These are phyloP conservation scores for Rhyacophila evoluta DNA, from an alignment of 2,888 invertebrate genomes.

Conservation along the genomic window DNA sequence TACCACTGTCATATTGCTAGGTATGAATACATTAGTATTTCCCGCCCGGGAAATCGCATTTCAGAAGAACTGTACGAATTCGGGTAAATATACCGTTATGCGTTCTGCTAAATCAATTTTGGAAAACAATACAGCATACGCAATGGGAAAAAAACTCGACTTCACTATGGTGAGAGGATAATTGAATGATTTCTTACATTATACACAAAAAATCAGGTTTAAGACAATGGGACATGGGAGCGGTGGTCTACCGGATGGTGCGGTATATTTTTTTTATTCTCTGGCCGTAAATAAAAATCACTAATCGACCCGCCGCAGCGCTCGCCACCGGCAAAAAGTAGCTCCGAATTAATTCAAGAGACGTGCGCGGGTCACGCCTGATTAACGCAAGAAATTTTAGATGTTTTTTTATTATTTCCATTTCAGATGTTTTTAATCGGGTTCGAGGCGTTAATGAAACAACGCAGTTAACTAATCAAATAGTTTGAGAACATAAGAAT, in stretches of 20 bases:
- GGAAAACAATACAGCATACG: not conserved
- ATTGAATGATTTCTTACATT: constrained; percentile 9
- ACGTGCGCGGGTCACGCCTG: constrained; percentile 24
- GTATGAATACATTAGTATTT: too few relatives aligned
- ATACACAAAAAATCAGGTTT: constrained; percentile 21
- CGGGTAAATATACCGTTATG: too few relatives aligned
- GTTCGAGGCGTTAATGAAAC: not conserved
- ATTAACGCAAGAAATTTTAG: constrained; percentile 14
- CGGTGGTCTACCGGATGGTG: constrained; percentile 14
- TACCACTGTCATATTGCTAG: too few relatives aligned
- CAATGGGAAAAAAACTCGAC: not conserved
- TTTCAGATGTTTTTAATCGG: not conserved
- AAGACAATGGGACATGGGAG: constrained; percentile 19
- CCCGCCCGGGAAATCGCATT: too few relatives aligned
- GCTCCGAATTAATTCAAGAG: constrained; percentile 9
- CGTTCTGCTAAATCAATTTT: not conserved
- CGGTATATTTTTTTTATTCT: not conserved
- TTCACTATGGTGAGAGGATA: not conserved
- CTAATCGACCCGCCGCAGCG: constrained; percentile 21
- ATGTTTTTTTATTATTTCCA: not conserved
- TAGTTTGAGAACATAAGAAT: not conserved
- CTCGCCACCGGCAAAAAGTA: constrained; percentile 21
- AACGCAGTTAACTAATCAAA: not conserved
- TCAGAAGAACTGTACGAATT: too few relatives aligned
- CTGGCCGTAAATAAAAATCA: constrained; percentile 12